A percentile compares a stretch with the other conserved stretches of the same genome.
These are phyloP conservation scores for Hylomyscus alleni DNA, from an alignment of 2,797 vertebrate species.

Conservation along the genomic window DNA sequence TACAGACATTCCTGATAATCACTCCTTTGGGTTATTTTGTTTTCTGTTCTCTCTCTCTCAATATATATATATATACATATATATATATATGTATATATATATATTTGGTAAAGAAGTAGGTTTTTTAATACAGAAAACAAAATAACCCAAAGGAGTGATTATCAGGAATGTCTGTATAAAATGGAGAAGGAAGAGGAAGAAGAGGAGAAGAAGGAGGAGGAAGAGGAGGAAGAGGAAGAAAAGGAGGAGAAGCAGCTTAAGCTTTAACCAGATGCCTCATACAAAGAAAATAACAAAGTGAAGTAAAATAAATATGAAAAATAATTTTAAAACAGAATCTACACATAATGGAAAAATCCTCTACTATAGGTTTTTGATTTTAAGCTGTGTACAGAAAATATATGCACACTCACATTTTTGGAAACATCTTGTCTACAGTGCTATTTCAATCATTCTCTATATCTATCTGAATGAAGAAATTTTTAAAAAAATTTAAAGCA, in stretches of 20 bases:
- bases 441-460: constrained; percentile 79
- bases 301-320: constrained; percentile 86
- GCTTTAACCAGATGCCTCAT: constrained; percentile 80
- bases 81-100: not conserved
- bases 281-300: constrained; percentile 80
- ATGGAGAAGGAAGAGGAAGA: not conserved
- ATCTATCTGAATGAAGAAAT: constrained; percentile 81
- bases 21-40: too few species aligned
- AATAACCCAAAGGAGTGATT: constrained; percentile 64
- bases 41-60: too few species aligned
- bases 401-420: constrained; percentile 75
- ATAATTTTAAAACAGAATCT: constrained; percentile 78
- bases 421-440: constrained; percentile 72
- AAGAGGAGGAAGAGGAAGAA: not conserved
- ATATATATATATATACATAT: too few species aligned
- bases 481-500: constrained; percentile 86
- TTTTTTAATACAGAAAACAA: constrained; percentile 59
- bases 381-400: constrained; percentile 82
- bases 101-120: constrained; percentile 66
- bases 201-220: accelerated
- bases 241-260: not conserved
- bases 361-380: constrained; percentile 75
- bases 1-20: too few species aligned
- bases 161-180: constrained; percentile 73
- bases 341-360: constrained; percentile 68